Percentiles rank a stretch among this genome's conserved stretches.
phyloP scores from a whole-genome alignment of 2,888 invertebrate species.

The Dryococelus australis region DNA sequence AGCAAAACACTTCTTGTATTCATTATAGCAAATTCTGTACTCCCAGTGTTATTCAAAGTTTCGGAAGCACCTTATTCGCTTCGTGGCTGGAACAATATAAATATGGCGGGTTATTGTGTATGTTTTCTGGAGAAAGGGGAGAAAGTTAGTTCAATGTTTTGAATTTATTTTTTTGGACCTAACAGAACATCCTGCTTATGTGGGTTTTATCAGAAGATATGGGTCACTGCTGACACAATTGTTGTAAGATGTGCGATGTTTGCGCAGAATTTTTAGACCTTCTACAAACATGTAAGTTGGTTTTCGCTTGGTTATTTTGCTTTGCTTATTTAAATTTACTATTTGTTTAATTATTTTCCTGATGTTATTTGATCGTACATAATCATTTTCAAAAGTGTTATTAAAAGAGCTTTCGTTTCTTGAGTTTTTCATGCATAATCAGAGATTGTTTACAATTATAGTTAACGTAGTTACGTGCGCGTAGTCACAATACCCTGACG shows the following conservation, averaged over 20 bases:
- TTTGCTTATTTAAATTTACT: constrained; percentile 35
- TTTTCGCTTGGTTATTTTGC: not conserved
- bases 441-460: too few species aligned
- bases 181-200: not conserved
- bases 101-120: constrained; percentile 36
- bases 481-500: too few species aligned
- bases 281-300: constrained; percentile 80
- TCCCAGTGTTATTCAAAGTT: not conserved
- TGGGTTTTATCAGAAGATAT: constrained; percentile 3
- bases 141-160: not conserved
- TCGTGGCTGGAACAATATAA: constrained; percentile 22
- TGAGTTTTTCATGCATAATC: too few species aligned
- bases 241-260: constrained; percentile 83
- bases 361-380: constrained; percentile 37
- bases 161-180: not conserved
- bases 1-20: too few species aligned
- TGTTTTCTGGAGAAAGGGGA: not conserved
- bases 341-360: not conserved
- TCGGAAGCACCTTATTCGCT: not conserved
- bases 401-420: too few species aligned
- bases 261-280: constrained; percentile 93
- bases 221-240: constrained; percentile 29
- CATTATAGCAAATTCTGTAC: not conserved
- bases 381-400: not conserved
- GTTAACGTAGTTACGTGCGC: too few species aligned